phyloP scores from a whole-genome alignment of 30 jellyfish, hydroid and myxozoan species.

The Turritopsis dohrnii region DNA sequence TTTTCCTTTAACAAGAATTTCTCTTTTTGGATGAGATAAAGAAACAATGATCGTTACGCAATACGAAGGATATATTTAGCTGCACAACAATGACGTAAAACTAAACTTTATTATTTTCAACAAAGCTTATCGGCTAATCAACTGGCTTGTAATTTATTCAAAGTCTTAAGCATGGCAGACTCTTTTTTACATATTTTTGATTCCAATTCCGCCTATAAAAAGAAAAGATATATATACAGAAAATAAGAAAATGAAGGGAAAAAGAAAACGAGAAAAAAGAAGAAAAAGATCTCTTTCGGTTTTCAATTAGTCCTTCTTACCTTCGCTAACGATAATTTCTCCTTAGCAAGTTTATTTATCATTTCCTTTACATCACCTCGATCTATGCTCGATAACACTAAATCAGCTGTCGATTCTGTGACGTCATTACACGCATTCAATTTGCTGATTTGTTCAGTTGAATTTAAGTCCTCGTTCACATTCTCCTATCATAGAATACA shows the following conservation, averaged over 20 bases:
- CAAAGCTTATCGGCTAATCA: not conserved
- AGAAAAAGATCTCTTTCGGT: no score
- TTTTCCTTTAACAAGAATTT: no score
- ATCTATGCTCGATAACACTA: slow-evolving; percentile 2
- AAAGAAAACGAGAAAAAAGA: not conserved
- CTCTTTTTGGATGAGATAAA: not conserved
- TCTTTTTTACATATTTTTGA: slow-evolving; percentile 4
- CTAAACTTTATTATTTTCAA: not conserved
- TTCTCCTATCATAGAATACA: not conserved
- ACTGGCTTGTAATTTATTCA: not conserved
- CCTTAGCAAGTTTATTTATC: slow-evolving; percentile 3
- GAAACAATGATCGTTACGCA: not conserved
- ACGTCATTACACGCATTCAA: not conserved
- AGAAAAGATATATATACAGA: not conserved
- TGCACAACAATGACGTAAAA: not conserved
- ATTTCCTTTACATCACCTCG: not conserved
- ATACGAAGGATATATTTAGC: not conserved
- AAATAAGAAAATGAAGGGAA: not conserved
- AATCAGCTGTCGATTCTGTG: not conserved
- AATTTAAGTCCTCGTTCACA: not conserved
- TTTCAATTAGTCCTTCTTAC: not conserved
- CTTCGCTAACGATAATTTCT: not conserved
- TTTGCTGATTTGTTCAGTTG: not conserved
- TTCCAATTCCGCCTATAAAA: slow-evolving; percentile 9
- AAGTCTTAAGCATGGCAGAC: not conserved